Evolutionary conservation across 2,113 vertebrate species (phyloP).

Genomic region (Collichthys lucidus): DNA sequence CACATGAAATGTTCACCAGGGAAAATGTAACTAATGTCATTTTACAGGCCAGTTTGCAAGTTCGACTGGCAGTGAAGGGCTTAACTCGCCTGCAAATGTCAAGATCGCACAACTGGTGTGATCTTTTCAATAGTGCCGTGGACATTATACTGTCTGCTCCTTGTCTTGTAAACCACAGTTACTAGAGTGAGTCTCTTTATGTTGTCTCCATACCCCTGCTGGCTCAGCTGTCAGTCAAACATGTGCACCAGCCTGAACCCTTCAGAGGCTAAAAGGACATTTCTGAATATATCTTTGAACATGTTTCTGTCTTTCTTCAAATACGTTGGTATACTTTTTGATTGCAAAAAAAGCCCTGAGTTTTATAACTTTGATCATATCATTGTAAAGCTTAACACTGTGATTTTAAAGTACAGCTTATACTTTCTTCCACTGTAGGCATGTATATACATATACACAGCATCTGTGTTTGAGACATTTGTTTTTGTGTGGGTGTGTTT

Average conservation of each 20-base stretch:
- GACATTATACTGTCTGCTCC: slow-evolving; percentile 17
- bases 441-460: neutral
- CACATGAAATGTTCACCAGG: slow-evolving; percentile 5
- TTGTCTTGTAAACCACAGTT: slow-evolving; percentile 29
- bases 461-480: slow-evolving; percentile 1
- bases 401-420: neutral
- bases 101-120: neutral
- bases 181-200: slow-evolving; percentile 3
- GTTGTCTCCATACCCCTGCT: neutral
- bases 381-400: neutral
- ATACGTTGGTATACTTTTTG: neutral
- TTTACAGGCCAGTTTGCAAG: neutral
- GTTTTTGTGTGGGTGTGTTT: slow-evolving; percentile 9
- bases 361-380: neutral
- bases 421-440: neutral
- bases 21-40: slow-evolving; percentile 2
- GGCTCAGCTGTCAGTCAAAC: slow-evolving; percentile 45
- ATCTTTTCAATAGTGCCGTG: neutral
- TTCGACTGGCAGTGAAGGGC: slow-evolving; percentile 3
- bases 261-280: neutral
- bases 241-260: slow-evolving; percentile 1
- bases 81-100: slow-evolving; percentile 12
- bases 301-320: neutral
- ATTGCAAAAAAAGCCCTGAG: neutral
- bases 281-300: neutral